Percentiles rank a stretch among this genome's conserved stretches.
These are phyloP conservation scores for Volucella bombylans DNA, from an alignment of 2,888 invertebrate species.

Conservation along the genomic window DNA sequence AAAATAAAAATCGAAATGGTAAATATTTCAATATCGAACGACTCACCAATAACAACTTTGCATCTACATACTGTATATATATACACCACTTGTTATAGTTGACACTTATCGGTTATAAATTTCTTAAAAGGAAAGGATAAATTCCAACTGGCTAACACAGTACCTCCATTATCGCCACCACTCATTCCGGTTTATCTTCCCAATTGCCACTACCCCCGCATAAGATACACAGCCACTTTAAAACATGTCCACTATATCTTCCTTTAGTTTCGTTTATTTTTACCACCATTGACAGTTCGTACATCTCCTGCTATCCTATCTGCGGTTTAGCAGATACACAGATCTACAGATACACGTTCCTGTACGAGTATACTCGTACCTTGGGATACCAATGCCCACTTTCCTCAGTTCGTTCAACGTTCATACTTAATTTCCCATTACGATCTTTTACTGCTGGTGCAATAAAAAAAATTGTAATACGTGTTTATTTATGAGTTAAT, in stretches of 20 bases:
- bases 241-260: slow-evolving; percentile 61
- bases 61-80: not conserved
- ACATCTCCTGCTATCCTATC: slow-evolving; percentile 29
- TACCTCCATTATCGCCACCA: slow-evolving; percentile 7
- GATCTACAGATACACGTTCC: not conserved
- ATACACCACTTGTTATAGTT: slow-evolving; percentile 12
- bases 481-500: slow-evolving; percentile 75
- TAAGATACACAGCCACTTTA: slow-evolving; percentile 35
- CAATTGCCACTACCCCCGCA: slow-evolving; percentile 17
- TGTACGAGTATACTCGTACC: not conserved
- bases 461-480: slow-evolving; percentile 70
- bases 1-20: not conserved
- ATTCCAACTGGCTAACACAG: slow-evolving; percentile 2
- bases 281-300: slow-evolving; percentile 34
- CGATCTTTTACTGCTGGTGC: slow-evolving; percentile 64
- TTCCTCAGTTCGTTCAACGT: slow-evolving; percentile 45
- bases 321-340: slow-evolving; percentile 37
- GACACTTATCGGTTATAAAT: slow-evolving; percentile 58
- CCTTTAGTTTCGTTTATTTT: slow-evolving; percentile 55
- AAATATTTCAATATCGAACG: slow-evolving; percentile 9
- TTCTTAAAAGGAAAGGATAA: slow-evolving; percentile 15
- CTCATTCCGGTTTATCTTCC: not conserved
- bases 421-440: slow-evolving; percentile 69
- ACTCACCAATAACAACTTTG: slow-evolving; percentile 5
- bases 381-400: slow-evolving; percentile 19